Base-by-base conservation (phyloP, 2,797 vertebrate genomes). In the Dermochelys coriacea region DNA sequence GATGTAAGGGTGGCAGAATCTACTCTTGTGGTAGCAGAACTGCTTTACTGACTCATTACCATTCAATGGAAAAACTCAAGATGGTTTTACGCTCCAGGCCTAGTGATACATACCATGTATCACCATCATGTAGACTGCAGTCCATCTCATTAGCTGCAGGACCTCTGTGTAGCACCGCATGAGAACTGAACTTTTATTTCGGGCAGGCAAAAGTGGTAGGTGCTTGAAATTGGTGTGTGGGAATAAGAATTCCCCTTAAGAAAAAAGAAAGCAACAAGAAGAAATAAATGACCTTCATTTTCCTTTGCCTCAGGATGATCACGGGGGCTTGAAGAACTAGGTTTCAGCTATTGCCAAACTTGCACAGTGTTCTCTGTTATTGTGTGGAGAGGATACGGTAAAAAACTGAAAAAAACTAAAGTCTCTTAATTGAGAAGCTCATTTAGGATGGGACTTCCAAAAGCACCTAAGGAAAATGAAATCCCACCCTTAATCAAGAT, bases 331-430 rank as follows among this genome's bases (percentile, higher is more conserved):
- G 57, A 88, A 85, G 23, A 92, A 80, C 1, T 8, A 80, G 27
- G 8, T 12, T 88, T 25, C 50, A 84, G 7, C 37, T 80, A 80
- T 15, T 21, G 5, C 75, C 85, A 16, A 1, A 16, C 71, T 82
- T 78, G 7, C 0, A 0, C 27, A 64, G 4, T 21, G 34, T 1
- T 80, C 6, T 0, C 0, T 21, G 2, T 80, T 85, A n/a, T 16
- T 31, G 8, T 77, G 50, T 1, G 1, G 89, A 92, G 21, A 49
- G 57, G 34, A 19, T 4, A 51, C 79, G n/a, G n/a, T n/a, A n/a
- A n/a, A n/a, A n/a, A 41, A 64, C 2, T 85, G 4, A 78, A 23
- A 82, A n/a, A 3, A 23, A 92, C 82, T 96, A 93, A 86, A 45
- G 45, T 75, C 29, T 25, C 74, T 23, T 41, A 84, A 94, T 49